phyloP scores from a whole-genome alignment of 2,888 invertebrate genomes.

The Cecidostiba fungosa region DNA sequence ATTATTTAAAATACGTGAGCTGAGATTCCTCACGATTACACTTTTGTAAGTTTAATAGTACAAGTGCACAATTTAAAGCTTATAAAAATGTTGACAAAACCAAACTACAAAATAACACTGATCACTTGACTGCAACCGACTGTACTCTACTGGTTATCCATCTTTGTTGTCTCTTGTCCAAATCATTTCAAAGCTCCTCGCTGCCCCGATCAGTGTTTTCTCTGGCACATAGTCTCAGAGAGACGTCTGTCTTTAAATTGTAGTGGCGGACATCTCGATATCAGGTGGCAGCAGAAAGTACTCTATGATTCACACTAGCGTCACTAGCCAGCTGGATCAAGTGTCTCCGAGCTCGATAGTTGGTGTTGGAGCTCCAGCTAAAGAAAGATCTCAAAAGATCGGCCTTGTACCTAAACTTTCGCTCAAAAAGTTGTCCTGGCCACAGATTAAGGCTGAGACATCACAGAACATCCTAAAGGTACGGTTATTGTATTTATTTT shows the following conservation, averaged over 20 bases:
- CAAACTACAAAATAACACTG: not conserved
- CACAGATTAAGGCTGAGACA: constrained; percentile 21
- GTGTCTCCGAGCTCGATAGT: constrained; percentile 23
- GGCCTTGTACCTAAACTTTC: constrained; percentile 45
- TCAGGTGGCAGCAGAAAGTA: constrained; percentile 43
- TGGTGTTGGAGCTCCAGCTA: not conserved
- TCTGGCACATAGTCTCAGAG: constrained; percentile 48
- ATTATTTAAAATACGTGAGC: not conserved
- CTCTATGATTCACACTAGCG: constrained; percentile 25
- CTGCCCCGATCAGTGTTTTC: not conserved
- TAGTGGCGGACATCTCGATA: constrained; percentile 54
- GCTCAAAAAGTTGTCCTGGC: constrained; percentile 31
- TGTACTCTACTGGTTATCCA: not conserved
- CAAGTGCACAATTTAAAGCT: not conserved
- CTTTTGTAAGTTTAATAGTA: not conserved
- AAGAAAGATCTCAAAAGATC: constrained; percentile 38
- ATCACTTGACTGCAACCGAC: not conserved
- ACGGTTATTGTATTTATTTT: constrained; percentile 2
- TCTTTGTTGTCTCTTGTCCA: not conserved
- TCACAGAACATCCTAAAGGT: constrained; percentile 52
- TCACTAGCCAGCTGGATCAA: constrained; percentile 38
- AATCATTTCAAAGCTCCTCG: not conserved
- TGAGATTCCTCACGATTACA: not conserved
- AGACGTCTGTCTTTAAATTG: constrained; percentile 59
- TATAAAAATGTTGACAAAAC: not conserved